Evolutionary conservation across 2,888 invertebrate genomes (phyloP).

Genomic region (Pristionchus arcanus): DNA sequence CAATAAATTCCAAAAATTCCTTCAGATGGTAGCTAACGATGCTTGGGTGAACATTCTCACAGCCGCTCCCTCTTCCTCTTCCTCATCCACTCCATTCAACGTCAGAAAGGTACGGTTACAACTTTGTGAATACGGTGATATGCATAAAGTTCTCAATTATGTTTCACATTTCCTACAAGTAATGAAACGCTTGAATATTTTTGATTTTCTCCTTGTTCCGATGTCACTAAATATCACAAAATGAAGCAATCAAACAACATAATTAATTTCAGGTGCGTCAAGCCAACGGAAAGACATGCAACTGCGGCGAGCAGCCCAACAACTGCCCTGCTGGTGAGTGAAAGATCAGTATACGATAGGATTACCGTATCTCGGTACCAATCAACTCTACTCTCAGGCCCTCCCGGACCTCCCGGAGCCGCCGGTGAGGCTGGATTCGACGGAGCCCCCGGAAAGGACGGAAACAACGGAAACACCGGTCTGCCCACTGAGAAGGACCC

Average conservation of each 20-base stretch:
- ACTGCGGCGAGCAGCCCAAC: constrained; percentile 55
- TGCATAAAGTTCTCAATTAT: background rate
- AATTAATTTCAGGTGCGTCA: background rate
- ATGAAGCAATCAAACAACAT: background rate
- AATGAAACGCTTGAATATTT: background rate
- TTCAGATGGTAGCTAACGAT: constrained; percentile 49
- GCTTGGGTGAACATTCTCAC: constrained; percentile 45
- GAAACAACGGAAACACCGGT: constrained; percentile 45
- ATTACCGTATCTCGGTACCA: background rate
- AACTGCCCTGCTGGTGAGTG: constrained; percentile 54
- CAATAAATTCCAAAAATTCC: background rate
- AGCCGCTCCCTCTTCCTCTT: background rate
- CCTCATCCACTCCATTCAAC: constrained; percentile 18
- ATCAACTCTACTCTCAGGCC: background rate
- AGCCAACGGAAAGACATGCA: constrained; percentile 51
- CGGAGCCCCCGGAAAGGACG: constrained; percentile 57
- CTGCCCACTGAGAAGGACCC: constrained; percentile 37
- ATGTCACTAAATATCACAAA: too few species aligned
- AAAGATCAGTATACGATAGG: background rate
- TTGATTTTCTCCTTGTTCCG: too few species aligned
- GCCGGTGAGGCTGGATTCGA: constrained; percentile 62
- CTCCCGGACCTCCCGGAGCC: constrained; percentile 59
- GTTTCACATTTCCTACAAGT: background rate
- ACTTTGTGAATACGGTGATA: background rate
- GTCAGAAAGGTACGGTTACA: constrained; percentile 6